These are phyloP conservation scores for Poliocrania exsul DNA, from an alignment of 2,797 vertebrate genomes.

Conservation along the genomic window DNA sequence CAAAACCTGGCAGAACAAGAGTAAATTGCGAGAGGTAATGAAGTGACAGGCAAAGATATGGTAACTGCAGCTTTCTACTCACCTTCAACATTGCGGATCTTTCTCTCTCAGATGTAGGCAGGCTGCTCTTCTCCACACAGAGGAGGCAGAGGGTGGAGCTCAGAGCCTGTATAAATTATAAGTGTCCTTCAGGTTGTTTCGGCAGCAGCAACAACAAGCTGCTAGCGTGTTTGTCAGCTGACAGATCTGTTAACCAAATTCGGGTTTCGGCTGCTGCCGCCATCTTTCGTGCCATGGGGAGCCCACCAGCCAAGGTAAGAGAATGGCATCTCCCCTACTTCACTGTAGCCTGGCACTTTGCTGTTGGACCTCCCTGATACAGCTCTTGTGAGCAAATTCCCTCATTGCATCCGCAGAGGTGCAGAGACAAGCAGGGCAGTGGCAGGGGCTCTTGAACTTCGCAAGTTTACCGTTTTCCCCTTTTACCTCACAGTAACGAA, in stretches of 20 bases:
- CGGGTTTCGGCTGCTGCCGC: neutral
- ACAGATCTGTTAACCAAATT: slow-evolving; percentile 13
- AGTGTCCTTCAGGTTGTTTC: slow-evolving; percentile 53
- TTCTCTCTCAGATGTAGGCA: slow-evolving; percentile 2
- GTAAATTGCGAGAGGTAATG: neutral
- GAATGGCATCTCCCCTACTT: accelerated
- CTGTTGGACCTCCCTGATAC: neutral
- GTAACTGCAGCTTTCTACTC: neutral
- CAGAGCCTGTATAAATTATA: slow-evolving; percentile 53
- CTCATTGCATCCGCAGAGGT: neutral
- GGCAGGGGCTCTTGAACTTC: neutral
- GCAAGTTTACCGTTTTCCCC: accelerated
- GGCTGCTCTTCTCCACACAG: neutral
- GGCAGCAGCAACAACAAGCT: slow-evolving; percentile 30
- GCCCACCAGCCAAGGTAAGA: slow-evolving; percentile 64
- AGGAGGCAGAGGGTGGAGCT: slow-evolving; percentile 68
- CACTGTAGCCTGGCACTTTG: accelerated
- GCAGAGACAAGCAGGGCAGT: neutral
- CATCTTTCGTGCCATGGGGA: slow-evolving; percentile 41
- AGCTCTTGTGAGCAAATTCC: accelerated
- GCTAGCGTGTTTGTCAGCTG: slow-evolving; percentile 35
- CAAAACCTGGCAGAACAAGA: neutral
- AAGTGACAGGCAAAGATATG: neutral
- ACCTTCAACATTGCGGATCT: neutral
- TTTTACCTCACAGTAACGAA: neutral